Evolutionary conservation across 2,113 vertebrate species (phyloP), one percentile per base, ranked within the genome.

Genomic region (Psilopsiagon aymara): DNA sequence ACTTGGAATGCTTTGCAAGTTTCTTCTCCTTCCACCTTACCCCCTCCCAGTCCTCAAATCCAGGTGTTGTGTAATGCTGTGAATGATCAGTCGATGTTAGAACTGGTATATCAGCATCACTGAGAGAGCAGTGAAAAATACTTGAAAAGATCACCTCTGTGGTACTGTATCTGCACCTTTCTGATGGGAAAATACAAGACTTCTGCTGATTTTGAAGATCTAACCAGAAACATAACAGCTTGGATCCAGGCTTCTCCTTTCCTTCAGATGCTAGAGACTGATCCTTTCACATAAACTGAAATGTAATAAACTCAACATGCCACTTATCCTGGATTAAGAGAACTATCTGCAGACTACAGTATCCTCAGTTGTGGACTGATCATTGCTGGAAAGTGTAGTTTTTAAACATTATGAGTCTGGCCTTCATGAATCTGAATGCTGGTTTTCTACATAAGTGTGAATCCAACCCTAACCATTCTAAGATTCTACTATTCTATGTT

Each of bases 151-250:
- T 91, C 86, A 91, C 16, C 14, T 55, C 52, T 79, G 39, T 44
- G 35, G 24, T 71, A 79, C 51, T 46, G 28, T 6, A 17, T 19
- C 41, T 68, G 21, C 33, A 73, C 64, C 46, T 60, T 83, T 83
- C 67, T 85, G 6, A 37, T 41, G 37, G n/a, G 17, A 74, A 17
- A 90, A 77, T 41, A 64, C 8, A 70, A 67, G 29, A 46, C 41
- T 93, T 84, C 63, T 83, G 49, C 46, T 81, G 79, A 63, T 66
- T 90, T 91, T 84, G 31, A 35, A 82, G 81, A 79, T 37, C 6
- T 7, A 83, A 75, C 74, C 73, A 87, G 62, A 86, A 94, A 44
- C 27, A 68, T 44, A 80, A n/a, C 4, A 3, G 24, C 84, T 82
- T 81, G 57, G 25, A 89, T 44, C 17, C 33, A 79, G 31, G 8